Conservation (phyloP, 2,797 vertebrate genomes). For the Pyrocephalus nanus region DNA sequence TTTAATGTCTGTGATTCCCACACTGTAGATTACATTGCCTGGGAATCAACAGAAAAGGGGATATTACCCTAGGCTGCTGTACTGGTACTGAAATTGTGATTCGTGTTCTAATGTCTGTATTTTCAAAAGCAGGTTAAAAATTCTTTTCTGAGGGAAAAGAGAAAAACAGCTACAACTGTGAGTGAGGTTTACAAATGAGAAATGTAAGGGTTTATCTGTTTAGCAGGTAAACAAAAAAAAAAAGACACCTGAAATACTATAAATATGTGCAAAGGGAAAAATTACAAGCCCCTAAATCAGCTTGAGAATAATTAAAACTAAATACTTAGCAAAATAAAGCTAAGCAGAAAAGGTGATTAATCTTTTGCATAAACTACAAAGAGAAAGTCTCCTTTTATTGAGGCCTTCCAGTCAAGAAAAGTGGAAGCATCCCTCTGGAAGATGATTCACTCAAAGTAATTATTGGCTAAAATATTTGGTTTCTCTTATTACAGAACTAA, state of each 20-base stretch:
- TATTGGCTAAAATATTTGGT: not conserved
- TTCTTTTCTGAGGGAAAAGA: not conserved
- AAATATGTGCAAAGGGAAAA: not conserved
- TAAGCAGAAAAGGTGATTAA: not conserved
- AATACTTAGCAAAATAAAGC: not conserved
- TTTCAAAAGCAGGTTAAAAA: not conserved
- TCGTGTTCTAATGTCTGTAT: not conserved
- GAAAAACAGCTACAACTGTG: not conserved
- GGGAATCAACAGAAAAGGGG: not conserved
- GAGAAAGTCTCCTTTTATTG: not conserved
- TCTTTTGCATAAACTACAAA: not conserved
- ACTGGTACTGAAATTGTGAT: not conserved
- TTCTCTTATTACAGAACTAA: not conserved
- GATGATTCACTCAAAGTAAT: not conserved
- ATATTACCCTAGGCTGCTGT: not conserved
- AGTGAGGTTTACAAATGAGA: not conserved
- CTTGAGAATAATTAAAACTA: not conserved
- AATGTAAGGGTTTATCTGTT: not conserved
- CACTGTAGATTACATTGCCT: not conserved
- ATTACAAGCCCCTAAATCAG: not conserved
- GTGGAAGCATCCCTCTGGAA: not conserved
- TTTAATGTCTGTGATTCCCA: not conserved
- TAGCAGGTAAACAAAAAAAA: not conserved
- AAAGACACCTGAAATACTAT: not conserved
- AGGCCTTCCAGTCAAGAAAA: not conserved